phyloP scores from a whole-genome alignment of 2,888 invertebrate genomes.

The Amitus sp. region DNA sequence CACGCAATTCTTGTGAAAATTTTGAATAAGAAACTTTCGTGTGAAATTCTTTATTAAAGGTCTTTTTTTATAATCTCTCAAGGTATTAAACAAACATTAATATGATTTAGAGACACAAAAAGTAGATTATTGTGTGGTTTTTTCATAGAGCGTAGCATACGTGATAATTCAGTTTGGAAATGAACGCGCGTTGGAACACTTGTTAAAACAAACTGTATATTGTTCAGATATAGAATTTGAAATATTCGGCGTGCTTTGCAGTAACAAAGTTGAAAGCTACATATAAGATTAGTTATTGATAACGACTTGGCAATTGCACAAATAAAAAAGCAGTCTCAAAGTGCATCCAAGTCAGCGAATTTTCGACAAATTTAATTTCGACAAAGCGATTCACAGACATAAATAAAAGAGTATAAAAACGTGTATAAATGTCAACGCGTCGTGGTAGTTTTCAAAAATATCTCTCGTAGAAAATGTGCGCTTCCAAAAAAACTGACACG shows the following conservation, averaged over 20 bases:
- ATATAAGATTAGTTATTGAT: background rate
- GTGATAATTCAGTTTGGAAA: background rate
- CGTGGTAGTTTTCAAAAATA: too few species aligned
- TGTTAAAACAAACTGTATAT: slow-evolving; percentile 1
- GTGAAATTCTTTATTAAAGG: too few species aligned
- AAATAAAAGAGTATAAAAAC: slow-evolving; percentile 1
- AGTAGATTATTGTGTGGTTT: background rate
- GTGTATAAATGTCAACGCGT: background rate
- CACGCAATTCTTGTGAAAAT: too few species aligned
- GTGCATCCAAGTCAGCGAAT: background rate
- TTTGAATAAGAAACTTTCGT: too few species aligned
- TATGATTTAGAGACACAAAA: background rate
- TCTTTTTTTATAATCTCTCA: too few species aligned
- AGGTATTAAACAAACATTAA: too few species aligned
- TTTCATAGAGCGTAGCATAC: background rate
- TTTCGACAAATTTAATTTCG: background rate
- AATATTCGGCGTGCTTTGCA: background rate
- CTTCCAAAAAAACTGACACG: too few species aligned
- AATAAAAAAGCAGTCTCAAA: slow-evolving; percentile 5
- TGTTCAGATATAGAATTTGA: background rate
- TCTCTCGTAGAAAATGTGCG: too few species aligned
- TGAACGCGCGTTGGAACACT: background rate
- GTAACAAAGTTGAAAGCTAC: background rate
- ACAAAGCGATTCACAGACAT: background rate
- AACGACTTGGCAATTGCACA: background rate